Conservation (phyloP, 2,113 vertebrate genomes). For the Siphamia tubifer region DNA sequence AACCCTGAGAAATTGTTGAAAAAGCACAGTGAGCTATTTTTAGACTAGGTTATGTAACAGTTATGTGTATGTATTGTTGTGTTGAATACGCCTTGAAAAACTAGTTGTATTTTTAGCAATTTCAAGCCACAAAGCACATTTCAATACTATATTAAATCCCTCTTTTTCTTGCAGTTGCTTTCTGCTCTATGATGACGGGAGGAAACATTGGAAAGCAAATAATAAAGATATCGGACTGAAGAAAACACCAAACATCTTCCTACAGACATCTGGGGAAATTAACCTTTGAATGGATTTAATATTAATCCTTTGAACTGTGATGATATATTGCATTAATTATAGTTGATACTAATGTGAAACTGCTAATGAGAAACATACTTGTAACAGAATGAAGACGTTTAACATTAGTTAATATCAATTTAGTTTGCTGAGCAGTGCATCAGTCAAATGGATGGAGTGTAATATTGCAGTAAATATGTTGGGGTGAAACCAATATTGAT, state of each 20-base stretch:
- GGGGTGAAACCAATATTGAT: no score
- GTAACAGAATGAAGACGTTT: no score
- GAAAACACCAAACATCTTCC: background rate
- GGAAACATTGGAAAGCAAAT: conserved; percentile 95
- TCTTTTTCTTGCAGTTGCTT: conserved; percentile 85
- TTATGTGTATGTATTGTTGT: no score
- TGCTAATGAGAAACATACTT: background rate
- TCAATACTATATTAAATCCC: no score
- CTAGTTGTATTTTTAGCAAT: background rate
- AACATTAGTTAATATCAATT: no score
- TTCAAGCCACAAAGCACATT: no score
- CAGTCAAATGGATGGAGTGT: no score
- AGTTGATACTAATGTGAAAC: background rate
- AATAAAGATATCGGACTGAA: conserved; percentile 84
- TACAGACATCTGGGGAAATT: conserved; percentile 1
- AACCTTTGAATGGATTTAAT: background rate
- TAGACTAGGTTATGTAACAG: no score
- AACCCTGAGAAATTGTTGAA: no score
- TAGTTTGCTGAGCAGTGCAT: no score
- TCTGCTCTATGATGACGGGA: conserved; percentile 95
- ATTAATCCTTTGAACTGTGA: conserved; percentile 2
- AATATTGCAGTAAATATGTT: no score
- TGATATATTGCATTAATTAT: background rate
- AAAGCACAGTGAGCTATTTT: no score
- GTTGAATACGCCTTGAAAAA: background rate